A percentile compares a stretch with the other conserved stretches of the same genome.
Evolutionary conservation across 2,113 vertebrate genomes (phyloP).

Genomic region (Psilopsiagon aymara): DNA sequence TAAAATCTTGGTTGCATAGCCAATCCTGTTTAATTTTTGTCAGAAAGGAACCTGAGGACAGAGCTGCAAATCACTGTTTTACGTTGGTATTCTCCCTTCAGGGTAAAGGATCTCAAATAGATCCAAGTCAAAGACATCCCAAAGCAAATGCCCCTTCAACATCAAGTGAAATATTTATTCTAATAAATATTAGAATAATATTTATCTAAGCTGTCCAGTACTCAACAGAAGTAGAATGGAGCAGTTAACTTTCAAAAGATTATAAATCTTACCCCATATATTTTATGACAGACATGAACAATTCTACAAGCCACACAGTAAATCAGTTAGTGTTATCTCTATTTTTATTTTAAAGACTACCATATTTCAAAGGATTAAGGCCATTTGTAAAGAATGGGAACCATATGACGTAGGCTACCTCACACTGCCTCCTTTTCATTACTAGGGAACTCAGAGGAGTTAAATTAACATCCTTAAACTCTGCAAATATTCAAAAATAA

Average conservation of each 20-base stretch:
- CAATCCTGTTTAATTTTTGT: not conserved
- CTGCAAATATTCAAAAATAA: not conserved
- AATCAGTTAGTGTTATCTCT: not conserved
- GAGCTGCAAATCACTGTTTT: not conserved
- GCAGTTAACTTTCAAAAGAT: not conserved
- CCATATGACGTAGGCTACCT: not conserved
- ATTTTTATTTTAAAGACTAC: not conserved
- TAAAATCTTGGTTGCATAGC: not conserved
- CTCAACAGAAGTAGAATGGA: not conserved
- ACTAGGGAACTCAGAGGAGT: not conserved
- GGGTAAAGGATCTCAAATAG: not conserved
- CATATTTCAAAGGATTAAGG: not conserved
- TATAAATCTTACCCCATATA: not conserved
- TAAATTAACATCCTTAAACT: not conserved
- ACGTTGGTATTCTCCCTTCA: not conserved
- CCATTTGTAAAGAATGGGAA: not conserved
- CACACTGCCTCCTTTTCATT: not conserved
- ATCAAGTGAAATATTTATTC: not conserved
- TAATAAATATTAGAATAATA: not conserved
- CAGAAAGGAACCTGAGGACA: not conserved
- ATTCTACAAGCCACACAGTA: not conserved
- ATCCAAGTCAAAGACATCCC: not conserved
- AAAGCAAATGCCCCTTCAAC: not conserved
- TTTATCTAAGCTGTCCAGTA: not conserved
- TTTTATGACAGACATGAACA: not conserved